These are phyloP conservation scores for Psammodynastes pulverulentus DNA, from an alignment of 2,113 vertebrate species.

Conservation along the genomic window DNA sequence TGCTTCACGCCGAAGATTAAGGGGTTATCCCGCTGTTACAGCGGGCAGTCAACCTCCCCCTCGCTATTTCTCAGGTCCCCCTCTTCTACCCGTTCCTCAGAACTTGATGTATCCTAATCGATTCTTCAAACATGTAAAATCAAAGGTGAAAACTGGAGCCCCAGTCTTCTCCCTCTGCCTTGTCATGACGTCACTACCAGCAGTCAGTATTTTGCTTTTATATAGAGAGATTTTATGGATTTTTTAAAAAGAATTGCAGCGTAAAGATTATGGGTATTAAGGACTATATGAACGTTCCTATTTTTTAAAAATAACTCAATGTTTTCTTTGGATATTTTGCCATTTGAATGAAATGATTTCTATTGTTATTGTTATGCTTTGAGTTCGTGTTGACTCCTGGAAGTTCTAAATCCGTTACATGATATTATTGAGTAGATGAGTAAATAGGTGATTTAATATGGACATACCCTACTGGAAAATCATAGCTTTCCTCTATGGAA, in stretches of 20 bases:
- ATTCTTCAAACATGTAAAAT: no score
- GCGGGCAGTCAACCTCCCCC: no score
- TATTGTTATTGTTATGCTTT: neutral
- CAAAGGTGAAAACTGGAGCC: no score
- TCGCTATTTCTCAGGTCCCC: no score
- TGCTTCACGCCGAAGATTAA: no score
- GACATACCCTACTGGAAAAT: neutral
- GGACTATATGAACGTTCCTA: neutral
- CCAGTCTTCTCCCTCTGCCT: no score
- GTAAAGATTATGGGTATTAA: neutral
- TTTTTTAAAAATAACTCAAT: neutral
- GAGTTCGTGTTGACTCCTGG: neutral
- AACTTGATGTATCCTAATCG: no score
- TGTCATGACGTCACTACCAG: no score
- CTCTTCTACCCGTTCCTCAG: no score
- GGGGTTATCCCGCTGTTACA: no score
- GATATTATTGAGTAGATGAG: neutral
- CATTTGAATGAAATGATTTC: neutral
- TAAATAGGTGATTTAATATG: neutral
- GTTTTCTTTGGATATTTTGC: neutral
- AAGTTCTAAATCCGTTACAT: neutral
- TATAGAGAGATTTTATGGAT: no score
- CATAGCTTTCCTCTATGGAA: neutral
- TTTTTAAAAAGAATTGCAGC: neutral
- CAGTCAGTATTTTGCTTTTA: no score